Base-by-base conservation (phyloP, 2,888 invertebrate genomes). In the Epistrophella euchroma region DNA sequence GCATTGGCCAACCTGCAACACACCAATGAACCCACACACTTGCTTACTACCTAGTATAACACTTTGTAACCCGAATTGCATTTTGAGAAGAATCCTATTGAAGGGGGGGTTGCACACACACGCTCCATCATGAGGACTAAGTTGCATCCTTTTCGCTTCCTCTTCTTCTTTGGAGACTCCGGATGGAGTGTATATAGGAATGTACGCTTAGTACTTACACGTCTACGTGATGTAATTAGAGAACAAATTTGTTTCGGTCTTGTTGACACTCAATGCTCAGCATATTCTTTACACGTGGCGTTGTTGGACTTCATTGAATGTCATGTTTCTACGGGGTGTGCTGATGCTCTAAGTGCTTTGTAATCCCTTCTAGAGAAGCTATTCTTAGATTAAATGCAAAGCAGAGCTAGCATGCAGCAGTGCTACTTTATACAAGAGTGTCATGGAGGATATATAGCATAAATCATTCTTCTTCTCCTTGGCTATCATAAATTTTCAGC, bases 201-300 rank as follows among this genome's bases (percentile, higher is more conserved):
- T 56, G 25, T 73, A 47, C 68, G 72, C 62, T 73, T 68, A 62
- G 35, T 76, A 77, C 85, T 80, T 73, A 47, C 47, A 35, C 50
- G 37, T 70, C 72, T 82, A 86, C 81, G 86, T 86, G 86, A 78
- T 82, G 86, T 86, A 86, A 86, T 86, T 86, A 82, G 77, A 66
- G 82, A 74, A 64, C 62, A 73, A 77, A 81, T 86, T 81, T 86
- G 83, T 74, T 84, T 74, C 56, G 73, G 70, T 78, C 78, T 56
- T 78, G 86, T 86, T 82, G 81, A 78, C 86, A 78, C 81, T 82
- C 64, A 35, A 37, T 50, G 58, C 25, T 70, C 50, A 66, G 37
- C 73, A 62, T 47, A 58, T 25, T 58, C 64, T 56, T 43, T 45
- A 64, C 76, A 62, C 81, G 81, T 73, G 76, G 77, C 17, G 15